Conservation (phyloP, 2,888 invertebrate species). For the Eupsilia transversa region DNA sequence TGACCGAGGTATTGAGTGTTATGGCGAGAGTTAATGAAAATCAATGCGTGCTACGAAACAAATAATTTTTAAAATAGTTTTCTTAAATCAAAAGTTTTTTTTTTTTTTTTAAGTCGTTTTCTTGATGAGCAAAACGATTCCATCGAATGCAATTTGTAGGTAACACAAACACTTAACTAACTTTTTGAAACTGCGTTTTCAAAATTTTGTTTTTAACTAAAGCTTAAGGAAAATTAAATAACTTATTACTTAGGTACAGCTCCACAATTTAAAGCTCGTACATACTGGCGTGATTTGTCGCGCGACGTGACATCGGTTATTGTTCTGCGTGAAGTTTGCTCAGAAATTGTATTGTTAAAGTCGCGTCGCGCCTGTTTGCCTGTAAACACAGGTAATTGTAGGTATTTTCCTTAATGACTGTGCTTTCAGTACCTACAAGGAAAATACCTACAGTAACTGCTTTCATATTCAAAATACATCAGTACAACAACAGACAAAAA, state of each 20-base stretch:
- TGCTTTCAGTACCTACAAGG: background rate
- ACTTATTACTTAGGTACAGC: background rate
- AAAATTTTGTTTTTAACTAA: too few relatives aligned
- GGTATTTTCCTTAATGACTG: conserved; percentile 4
- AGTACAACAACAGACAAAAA: background rate
- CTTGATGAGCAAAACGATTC: background rate
- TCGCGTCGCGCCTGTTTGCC: too few relatives aligned
- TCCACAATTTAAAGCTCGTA: background rate
- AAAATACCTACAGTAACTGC: background rate
- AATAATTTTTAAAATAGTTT: background rate
- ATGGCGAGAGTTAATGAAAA: background rate
- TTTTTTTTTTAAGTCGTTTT: too few relatives aligned
- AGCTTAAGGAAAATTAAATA: too few relatives aligned
- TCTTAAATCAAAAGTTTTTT: too few relatives aligned
- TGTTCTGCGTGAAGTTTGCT: too few relatives aligned
- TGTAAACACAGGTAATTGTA: too few relatives aligned
- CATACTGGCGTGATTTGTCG: too few relatives aligned
- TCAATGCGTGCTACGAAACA: background rate
- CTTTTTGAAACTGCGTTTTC: too few relatives aligned
- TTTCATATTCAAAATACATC: conserved; percentile 2
- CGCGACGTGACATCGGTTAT: too few relatives aligned
- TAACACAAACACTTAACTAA: background rate
- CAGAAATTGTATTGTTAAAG: too few relatives aligned
- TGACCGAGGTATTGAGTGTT: conserved; percentile 20
- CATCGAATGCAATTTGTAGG: too few relatives aligned